Evolutionary conservation across 2,797 vertebrate species (phyloP).

Genomic region (Streptopelia turtur): DNA sequence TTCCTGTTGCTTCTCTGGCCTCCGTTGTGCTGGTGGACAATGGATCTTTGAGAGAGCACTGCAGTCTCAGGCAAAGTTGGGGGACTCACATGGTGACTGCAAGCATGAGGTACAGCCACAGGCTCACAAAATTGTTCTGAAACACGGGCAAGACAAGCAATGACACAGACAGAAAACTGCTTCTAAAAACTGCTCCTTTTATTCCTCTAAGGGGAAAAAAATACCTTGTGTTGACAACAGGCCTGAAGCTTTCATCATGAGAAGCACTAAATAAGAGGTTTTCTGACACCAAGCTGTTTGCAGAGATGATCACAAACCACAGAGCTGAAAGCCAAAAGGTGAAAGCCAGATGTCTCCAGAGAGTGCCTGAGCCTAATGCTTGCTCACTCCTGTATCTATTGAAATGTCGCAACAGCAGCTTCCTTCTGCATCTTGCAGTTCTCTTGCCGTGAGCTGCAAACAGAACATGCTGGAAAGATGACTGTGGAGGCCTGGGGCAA

Average conservation of each 20-base stretch:
- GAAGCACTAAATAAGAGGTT: background rate
- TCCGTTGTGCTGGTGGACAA: background rate
- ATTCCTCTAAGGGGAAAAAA: background rate
- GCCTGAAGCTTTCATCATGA: background rate
- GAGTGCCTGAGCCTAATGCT: background rate
- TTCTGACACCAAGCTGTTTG: background rate
- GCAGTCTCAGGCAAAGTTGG: background rate
- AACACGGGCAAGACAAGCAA: background rate
- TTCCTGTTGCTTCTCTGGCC: background rate
- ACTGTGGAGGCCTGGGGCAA: background rate
- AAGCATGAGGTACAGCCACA: background rate
- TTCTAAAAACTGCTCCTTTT: background rate
- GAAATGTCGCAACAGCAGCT: background rate
- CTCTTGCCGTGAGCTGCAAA: background rate
- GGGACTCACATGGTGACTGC: accelerated
- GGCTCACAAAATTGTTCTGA: background rate
- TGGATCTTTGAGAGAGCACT: background rate
- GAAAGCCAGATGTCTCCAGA: background rate
- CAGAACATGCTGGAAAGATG: background rate
- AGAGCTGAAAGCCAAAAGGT: background rate
- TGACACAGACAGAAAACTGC: background rate
- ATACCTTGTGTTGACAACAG: background rate
- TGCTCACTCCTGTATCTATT: background rate
- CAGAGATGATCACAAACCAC: background rate
- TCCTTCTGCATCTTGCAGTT: background rate